phyloP scores from a whole-genome alignment of 1,140 invertebrate genomes.

The Drosophila prosaltans region DNA sequence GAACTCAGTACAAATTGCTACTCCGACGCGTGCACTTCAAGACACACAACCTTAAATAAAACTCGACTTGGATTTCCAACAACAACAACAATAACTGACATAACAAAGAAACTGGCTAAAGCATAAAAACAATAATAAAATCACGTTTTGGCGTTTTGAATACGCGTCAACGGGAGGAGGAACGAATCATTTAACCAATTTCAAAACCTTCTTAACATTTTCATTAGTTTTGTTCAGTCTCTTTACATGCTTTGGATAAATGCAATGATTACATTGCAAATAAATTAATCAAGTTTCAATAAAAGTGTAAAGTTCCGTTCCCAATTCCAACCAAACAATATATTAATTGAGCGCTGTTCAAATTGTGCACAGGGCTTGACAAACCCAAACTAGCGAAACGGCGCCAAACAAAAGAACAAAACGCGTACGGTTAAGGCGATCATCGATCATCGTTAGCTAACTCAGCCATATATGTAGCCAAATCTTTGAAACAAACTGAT shows the following conservation, averaged over 20 bases:
- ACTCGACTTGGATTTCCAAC: slow-evolving; percentile 53
- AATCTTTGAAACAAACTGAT: slow-evolving; percentile 28
- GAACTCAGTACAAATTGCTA: slow-evolving; percentile 66
- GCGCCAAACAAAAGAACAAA: slow-evolving; percentile 61
- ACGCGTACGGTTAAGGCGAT: slow-evolving; percentile 58
- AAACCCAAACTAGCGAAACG: slow-evolving; percentile 37
- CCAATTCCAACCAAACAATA: neutral
- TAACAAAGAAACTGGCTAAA: slow-evolving; percentile 70
- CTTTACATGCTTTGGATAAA: slow-evolving; percentile 26
- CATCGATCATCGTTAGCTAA: slow-evolving; percentile 16
- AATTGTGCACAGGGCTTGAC: slow-evolving; percentile 9
- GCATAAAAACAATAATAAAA: slow-evolving; percentile 36
- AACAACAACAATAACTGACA: slow-evolving; percentile 37
- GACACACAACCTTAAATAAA: slow-evolving; percentile 3
- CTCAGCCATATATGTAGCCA: slow-evolving; percentile 61
- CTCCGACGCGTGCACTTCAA: slow-evolving; percentile 58
- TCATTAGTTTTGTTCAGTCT: slow-evolving; percentile 20
- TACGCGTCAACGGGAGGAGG: slow-evolving; percentile 46
- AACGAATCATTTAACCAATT: slow-evolving; percentile 27
- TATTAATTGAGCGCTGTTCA: neutral
- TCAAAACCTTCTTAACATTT: slow-evolving; percentile 38
- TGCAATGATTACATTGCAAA: slow-evolving; percentile 5
- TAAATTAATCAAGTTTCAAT: neutral
- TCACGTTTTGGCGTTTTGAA: slow-evolving; percentile 64
- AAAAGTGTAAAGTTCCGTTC: neutral